Percentiles rank a stretch among this genome's conserved stretches.
These are phyloP conservation scores for Cyprinus carpio DNA, from an alignment of 2,113 vertebrate species.

Conservation along the genomic window DNA sequence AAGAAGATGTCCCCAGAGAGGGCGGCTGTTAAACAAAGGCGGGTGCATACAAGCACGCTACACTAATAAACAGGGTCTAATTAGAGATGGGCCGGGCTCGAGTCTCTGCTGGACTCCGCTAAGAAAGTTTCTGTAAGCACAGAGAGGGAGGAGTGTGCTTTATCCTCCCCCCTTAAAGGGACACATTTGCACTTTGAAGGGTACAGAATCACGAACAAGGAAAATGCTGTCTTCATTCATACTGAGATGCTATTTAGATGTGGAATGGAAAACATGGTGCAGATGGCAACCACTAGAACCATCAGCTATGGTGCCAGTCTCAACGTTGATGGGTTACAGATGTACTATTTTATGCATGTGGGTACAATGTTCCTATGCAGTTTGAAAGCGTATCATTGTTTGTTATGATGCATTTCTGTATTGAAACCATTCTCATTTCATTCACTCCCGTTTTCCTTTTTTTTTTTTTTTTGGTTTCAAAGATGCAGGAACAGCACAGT, in stretches of 20 bases:
- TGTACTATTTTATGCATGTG: conserved; percentile 8
- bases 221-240: background rate
- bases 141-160: conserved; percentile 28
- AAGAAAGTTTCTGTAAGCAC: conserved; percentile 66
- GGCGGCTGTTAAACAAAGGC: conserved; percentile 43
- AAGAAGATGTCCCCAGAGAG: conserved; percentile 60
- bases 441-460: too few relatives aligned
- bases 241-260: conserved; percentile 28
- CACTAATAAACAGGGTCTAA: conserved; percentile 69
- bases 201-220: background rate
- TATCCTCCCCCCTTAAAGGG: background rate
- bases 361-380: background rate
- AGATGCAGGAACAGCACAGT: too few relatives aligned
- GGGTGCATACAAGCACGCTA: conserved; percentile 55
- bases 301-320: conserved; percentile 35
- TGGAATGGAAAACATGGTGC: conserved; percentile 27
- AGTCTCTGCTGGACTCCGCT: conserved; percentile 61
- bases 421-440: background rate
- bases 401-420: conserved; percentile 4
- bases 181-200: background rate
- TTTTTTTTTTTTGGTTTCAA: too few relatives aligned
- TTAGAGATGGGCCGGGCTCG: conserved; percentile 65
- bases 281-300: conserved; percentile 31
- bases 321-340: conserved; percentile 27
- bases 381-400: background rate